These are phyloP conservation scores for Pristis pectinata DNA, from an alignment of 2,797 vertebrate genomes.

Conservation along the genomic window DNA sequence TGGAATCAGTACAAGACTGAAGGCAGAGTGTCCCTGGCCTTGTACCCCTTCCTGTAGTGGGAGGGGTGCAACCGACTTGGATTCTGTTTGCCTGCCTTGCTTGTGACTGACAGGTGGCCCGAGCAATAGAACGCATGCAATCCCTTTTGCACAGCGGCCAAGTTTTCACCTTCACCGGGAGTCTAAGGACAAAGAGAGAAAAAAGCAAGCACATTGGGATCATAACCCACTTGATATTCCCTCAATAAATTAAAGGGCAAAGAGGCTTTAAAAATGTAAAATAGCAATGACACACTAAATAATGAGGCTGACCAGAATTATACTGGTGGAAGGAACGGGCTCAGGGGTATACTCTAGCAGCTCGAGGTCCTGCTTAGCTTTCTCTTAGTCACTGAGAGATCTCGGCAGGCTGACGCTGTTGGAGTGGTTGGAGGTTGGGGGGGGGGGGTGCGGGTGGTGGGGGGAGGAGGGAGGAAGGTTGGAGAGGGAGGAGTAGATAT, in stretches of 20 bases:
- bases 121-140: background rate
- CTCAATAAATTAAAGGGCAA: conserved; percentile 71
- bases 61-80: background rate
- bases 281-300: conserved; percentile 77
- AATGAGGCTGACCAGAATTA: conserved; percentile 72
- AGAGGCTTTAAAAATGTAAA: conserved; percentile 74
- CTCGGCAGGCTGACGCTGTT: background rate
- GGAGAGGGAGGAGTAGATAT: conserved; percentile 54
- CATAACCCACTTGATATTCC: conserved; percentile 60
- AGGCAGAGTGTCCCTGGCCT: no score
- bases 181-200: conserved; percentile 47
- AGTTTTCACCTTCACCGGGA: conserved; percentile 39
- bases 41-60: background rate
- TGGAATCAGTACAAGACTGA: background rate
- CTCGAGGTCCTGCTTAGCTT: conserved; percentile 50
- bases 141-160: background rate
- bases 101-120: no score
- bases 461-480: conserved; percentile 41
- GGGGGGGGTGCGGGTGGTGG: background rate
- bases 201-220: conserved; percentile 65
- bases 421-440: background rate
- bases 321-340: conserved; percentile 51
- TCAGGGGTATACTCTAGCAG: conserved; percentile 65
- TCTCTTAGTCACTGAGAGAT: conserved; percentile 15
- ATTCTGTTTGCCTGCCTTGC: background rate